Percentiles rank a stretch among this genome's conserved stretches.
These are phyloP conservation scores for Onthophagus taurus DNA, from an alignment of 1,140 invertebrate species.

Conservation along the genomic window DNA sequence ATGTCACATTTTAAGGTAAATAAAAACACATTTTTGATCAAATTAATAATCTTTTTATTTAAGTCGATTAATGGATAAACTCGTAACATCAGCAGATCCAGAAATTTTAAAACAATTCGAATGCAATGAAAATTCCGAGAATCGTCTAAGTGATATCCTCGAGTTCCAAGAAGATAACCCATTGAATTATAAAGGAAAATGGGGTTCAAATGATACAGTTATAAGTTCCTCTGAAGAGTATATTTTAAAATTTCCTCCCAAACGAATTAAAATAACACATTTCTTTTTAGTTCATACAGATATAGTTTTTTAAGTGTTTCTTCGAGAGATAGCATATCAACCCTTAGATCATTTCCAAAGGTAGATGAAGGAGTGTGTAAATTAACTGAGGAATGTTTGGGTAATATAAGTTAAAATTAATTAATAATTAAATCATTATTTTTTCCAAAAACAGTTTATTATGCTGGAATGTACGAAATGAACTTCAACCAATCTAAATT, in stretches of 20 bases:
- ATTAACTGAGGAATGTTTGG: conserved; percentile 11
- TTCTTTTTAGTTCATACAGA: neutral
- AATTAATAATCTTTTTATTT: neutral
- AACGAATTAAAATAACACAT: too few species aligned
- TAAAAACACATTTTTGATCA: neutral
- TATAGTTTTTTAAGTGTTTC: conserved; percentile 5
- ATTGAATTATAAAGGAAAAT: neutral
- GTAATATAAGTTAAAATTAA: conserved; percentile 8
- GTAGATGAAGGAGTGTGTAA: neutral
- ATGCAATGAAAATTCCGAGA: neutral
- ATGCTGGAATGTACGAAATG: conserved; percentile 24
- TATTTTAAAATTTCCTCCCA: too few species aligned
- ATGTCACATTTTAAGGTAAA: conserved; percentile 28
- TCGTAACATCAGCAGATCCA: conserved; percentile 1
- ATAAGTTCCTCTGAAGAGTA: too few species aligned
- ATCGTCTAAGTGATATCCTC: conserved; percentile 5
- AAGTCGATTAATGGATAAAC: conserved; percentile 3
- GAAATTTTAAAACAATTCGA: neutral
- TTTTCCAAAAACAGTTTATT: conserved; percentile 21
- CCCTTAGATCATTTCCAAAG: neutral
- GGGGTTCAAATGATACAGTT: neutral
- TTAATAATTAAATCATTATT: neutral
- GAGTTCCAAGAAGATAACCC: conserved; percentile 12
- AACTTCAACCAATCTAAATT: conserved; percentile 30
- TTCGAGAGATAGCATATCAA: conserved; percentile 6